Conservation (phyloP, 1,140 invertebrate genomes). For the Panagrolaimus sp. region DNA sequence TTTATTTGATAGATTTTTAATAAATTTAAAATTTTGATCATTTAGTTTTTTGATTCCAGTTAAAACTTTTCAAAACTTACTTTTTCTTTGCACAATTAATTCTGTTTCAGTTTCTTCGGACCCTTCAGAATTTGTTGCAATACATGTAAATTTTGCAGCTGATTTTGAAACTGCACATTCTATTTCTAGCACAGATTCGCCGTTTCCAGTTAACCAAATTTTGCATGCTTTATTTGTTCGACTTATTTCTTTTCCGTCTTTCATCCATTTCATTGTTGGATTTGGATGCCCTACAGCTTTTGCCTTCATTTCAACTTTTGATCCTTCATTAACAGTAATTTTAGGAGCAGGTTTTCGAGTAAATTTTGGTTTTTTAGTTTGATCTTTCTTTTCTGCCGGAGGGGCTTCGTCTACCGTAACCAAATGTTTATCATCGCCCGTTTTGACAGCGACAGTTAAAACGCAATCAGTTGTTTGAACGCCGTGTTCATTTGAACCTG, state of each 20-base stretch:
- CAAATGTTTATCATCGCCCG: slow-evolving; percentile 42
- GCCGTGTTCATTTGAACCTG: slow-evolving; percentile 31
- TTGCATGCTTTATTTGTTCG: slow-evolving; percentile 33
- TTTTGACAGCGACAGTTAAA: slow-evolving; percentile 39
- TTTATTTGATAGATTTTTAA: too few relatives aligned
- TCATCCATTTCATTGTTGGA: slow-evolving; percentile 39
- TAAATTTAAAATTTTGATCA: too few relatives aligned
- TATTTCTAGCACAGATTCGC: slow-evolving; percentile 32
- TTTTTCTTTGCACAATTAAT: slow-evolving; percentile 29
- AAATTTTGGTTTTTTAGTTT: slow-evolving; percentile 1
- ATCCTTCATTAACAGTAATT: slow-evolving; percentile 40
- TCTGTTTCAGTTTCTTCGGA: slow-evolving; percentile 28
- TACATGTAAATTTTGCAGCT: slow-evolving; percentile 40
- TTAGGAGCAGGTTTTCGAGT: background rate
- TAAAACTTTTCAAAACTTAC: background rate
- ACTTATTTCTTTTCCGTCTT: slow-evolving; percentile 35
- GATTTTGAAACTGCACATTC: slow-evolving; percentile 43
- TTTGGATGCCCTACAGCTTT: slow-evolving; percentile 39
- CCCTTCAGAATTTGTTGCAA: slow-evolving; percentile 40
- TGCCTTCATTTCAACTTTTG: slow-evolving; percentile 29
- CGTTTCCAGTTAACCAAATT: slow-evolving; percentile 34
- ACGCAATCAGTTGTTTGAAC: slow-evolving; percentile 36
- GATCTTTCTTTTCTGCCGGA: background rate
- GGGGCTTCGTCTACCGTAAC: slow-evolving; percentile 32
- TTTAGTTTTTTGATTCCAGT: background rate